Conservation (phyloP, 2,888 invertebrate species). For the Sceliomorpha sp. region DNA sequence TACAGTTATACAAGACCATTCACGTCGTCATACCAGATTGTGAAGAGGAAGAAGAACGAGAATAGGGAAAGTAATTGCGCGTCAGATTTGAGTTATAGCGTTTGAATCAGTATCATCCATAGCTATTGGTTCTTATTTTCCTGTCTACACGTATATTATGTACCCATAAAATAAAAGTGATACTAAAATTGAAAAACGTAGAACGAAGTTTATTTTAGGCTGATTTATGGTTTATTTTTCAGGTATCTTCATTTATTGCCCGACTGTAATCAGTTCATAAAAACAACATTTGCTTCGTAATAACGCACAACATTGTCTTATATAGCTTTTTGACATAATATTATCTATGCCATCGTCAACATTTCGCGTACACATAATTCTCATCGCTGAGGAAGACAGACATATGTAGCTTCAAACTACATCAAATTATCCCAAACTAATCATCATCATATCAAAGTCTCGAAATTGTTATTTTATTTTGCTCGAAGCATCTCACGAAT, state of each 20-base stretch:
- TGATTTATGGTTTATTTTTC: background rate
- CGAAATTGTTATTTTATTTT: too few species aligned
- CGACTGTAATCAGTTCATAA: too few species aligned
- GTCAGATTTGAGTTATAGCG: conserved; percentile 78
- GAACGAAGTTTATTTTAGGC: background rate
- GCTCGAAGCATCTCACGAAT: too few species aligned
- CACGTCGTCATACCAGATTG: background rate
- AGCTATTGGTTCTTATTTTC: conserved; percentile 46
- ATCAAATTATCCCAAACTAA: too few species aligned
- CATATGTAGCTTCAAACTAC: too few species aligned
- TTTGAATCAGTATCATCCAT: conserved; percentile 75
- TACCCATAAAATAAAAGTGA: conserved; percentile 1
- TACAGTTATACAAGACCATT: background rate
- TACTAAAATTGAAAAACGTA: conserved; percentile 2
- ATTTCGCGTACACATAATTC: too few species aligned
- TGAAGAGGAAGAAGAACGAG: conserved; percentile 37
- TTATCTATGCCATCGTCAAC: too few species aligned
- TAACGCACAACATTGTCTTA: too few species aligned
- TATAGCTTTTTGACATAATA: too few species aligned
- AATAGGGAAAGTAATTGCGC: conserved; percentile 68
- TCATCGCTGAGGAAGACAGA: too few species aligned
- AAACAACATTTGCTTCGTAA: too few species aligned
- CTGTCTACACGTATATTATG: conserved; percentile 15
- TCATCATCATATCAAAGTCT: too few species aligned
- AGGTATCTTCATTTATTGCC: background rate